Percentiles rank a stretch among this genome's conserved stretches.
Conservation (phyloP, 2,888 invertebrate genomes). For the Macrophya alboannulata region DNA sequence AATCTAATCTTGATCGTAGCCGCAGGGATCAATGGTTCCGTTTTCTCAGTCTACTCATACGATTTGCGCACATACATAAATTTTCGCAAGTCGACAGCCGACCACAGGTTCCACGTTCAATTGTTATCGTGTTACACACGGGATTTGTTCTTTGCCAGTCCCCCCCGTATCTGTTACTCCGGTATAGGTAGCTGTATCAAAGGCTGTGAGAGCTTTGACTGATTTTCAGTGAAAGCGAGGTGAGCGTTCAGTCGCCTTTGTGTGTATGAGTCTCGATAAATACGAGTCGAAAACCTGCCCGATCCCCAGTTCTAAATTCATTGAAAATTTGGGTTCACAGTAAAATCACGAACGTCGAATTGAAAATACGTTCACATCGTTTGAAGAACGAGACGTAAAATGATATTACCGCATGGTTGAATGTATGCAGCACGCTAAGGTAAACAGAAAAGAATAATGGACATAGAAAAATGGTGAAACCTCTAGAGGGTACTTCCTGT, state of each 20-base stretch:
- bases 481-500: not conserved
- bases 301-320: not conserved
- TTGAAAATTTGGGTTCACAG: slow-evolving; percentile 5
- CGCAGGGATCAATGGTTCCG: not conserved
- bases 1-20: not conserved
- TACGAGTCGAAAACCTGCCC: not conserved
- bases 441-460: not conserved
- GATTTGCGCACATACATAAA: not conserved
- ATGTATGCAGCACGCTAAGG: not conserved
- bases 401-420: not conserved
- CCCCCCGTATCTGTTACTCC: not conserved
- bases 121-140: not conserved
- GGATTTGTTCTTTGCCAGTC: not conserved
- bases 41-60: not conserved
- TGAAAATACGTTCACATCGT: not conserved
- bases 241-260: not conserved
- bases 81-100: not conserved
- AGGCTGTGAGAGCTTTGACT: slow-evolving; percentile 4
- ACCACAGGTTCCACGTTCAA: not conserved
- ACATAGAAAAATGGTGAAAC: not conserved
- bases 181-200: slow-evolving; percentile 8
- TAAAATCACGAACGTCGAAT: not conserved
- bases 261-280: slow-evolving; percentile 3
- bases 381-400: not conserved
- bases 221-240: not conserved